Evolutionary conservation across 2,113 vertebrate species (phyloP), one percentile per base, ranked within the genome.

Genomic region (Nothoprocta perdicaria): DNA sequence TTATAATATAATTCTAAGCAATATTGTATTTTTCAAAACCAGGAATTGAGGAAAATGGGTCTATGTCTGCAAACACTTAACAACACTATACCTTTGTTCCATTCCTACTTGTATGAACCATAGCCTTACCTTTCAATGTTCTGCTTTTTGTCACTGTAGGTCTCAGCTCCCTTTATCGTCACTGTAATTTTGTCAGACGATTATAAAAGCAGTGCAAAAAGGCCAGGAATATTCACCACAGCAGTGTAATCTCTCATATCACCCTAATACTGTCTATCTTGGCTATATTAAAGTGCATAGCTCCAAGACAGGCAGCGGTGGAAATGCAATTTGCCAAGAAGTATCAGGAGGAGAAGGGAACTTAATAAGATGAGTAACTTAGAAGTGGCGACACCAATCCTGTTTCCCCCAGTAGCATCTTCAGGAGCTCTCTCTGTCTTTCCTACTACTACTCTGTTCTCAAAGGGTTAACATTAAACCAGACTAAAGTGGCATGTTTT

Each of bases 391-490:
- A 84, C 62, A 90, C 11, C 65, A 60, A 58, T n/a, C 74, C 73
- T 93, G 1, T 79, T 82, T 79, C 17, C 75, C 60, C 18, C 73
- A 33, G 24, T 40, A 62, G 57, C 24, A 41, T 40, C 7, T 65
- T 75, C 48, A 43, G 18, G 66, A 93, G 41, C 35, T 62, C 31
- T 48, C 19, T 38, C 14, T 22, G 31, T 8, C 6, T 1, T 1
- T 0, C 0, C 4, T 29, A 4, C 8, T 29, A 4, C 8, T 58
- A 69, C 22, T 52, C 53, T 35, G 46, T 63, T 29, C 77, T 69
- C 4, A 81, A 97, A 95, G 96, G 90, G 97, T 97, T 97, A 98
- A 98, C 77, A 68, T 31, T 63, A 97, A 95, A 95, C 83, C 91
- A 94, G 87, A 75, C 91, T 84, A 90, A 92, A 97, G 96, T 91